These are phyloP conservation scores for Caenorhabditis drosophilae DNA, from an alignment of 2,888 invertebrate genomes.

Conservation along the genomic window DNA sequence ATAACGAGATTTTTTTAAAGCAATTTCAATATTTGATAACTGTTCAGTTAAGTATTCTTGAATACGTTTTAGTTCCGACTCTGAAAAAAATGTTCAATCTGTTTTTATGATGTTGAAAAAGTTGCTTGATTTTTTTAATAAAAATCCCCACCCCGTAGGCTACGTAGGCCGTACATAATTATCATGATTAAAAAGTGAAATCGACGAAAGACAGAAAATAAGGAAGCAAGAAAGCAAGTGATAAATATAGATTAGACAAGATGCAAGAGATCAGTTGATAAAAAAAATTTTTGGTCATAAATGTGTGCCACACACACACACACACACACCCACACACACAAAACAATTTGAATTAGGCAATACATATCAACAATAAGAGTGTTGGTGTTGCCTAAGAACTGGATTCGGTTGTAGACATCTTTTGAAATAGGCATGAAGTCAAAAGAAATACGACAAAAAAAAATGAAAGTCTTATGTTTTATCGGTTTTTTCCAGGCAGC, in stretches of 20 bases:
- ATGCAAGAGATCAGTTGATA: too few relatives aligned
- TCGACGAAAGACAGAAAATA: constrained; percentile 15
- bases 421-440: not conserved
- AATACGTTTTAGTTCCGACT: constrained; percentile 33
- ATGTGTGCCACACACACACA: too few relatives aligned
- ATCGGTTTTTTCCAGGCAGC: not conserved
- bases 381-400: constrained; percentile 20
- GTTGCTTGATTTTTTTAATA: too few relatives aligned
- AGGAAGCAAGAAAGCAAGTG: constrained; percentile 4
- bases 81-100: constrained; percentile 17
- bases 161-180: not conserved
- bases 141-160: too few relatives aligned
- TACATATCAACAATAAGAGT: not conserved
- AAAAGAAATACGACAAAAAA: not conserved
- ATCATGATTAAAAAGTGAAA: not conserved
- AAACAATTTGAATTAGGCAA: not conserved
- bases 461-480: not conserved
- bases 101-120: not conserved
- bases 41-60: constrained; percentile 23
- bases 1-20: constrained; percentile 20
- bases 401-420: constrained; percentile 12
- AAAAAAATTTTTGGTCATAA: too few relatives aligned
- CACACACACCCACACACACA: too few relatives aligned
- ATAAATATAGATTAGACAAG: too few relatives aligned
- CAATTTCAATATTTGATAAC: constrained; percentile 19